Evolutionary conservation across 1,140 invertebrate genomes (phyloP), one percentile per base, ranked within the genome.

Genomic region (Caenorhabditis briggsae): DNA sequence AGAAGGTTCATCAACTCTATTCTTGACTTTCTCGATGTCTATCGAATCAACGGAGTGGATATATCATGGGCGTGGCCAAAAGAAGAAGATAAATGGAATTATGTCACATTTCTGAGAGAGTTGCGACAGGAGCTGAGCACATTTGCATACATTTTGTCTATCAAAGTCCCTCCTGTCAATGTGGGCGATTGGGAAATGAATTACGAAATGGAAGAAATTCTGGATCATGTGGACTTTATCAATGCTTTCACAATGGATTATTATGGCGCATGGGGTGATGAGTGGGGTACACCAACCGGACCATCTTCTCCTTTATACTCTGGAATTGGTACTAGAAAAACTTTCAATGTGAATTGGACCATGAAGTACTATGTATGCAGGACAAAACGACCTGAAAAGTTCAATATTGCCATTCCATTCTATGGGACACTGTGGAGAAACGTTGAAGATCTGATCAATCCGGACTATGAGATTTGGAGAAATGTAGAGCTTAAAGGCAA

Each of bases 61-160:
- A 16, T 70, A 43, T 70, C 18, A 5, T 70, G 64, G 64, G n/a
- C 8, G 1, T 70, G 64, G 64, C 64, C 64, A 16, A 18, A 89
- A 93, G 93, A 88, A 70, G 23, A 46, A 16, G 64, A 70, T 18
- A 46, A 14, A 3, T 2, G 6, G 6, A 46, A 70, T 18, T 25
- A 25, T 41, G 88, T 90, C 14, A 41, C 16, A 59, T 56, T 90
- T 0, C 20, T 90, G 50, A 83, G 82, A 9, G 86, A 90, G 70
- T 83, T 90, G 3, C 82, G 89, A 48, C 56, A 55, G 25, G n/a
- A 82, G 7, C 20, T 70, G 6, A 46, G 33, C 64, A 7, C 14
- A 43, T 18, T 18, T 18, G 18, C 1, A 33, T 18, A 46, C 0
- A 23, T 14, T 33, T 6, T 2, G 33, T 33, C 33, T 33, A 33